Percentiles rank a stretch among this genome's conserved stretches.
phyloP scores from a whole-genome alignment of 2,888 invertebrate genomes.

The Microchrysa polita region DNA sequence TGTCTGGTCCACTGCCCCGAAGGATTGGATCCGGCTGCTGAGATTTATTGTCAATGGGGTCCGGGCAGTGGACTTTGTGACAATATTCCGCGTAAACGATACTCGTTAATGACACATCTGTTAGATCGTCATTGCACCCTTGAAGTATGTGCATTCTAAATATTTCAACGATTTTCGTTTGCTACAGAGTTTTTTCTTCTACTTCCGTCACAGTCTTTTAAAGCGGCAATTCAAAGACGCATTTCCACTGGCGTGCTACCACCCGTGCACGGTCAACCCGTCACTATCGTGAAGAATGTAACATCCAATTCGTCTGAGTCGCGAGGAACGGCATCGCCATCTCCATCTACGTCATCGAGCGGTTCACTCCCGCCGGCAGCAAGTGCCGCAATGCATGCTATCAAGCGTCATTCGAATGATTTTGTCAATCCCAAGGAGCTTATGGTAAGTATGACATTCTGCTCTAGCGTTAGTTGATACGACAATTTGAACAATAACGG shows the following conservation, averaged over 20 bases:
- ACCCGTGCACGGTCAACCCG: constrained; percentile 57
- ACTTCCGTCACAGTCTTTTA: constrained; percentile 54
- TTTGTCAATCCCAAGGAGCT: constrained; percentile 90
- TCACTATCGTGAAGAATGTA: constrained; percentile 62
- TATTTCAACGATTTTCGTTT: background rate
- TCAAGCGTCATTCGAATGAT: constrained; percentile 92
- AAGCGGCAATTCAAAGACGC: constrained; percentile 59
- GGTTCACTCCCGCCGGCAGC: constrained; percentile 68
- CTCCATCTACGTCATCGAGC: constrained; percentile 56
- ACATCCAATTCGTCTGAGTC: constrained; percentile 52
- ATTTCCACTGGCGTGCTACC: constrained; percentile 58
- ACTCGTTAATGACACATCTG: constrained; percentile 96
- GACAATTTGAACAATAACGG: too few species aligned
- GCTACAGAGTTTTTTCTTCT: constrained; percentile 5
- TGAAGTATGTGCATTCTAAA: constrained; percentile 66
- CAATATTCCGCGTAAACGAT: constrained; percentile 85
- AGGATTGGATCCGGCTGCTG: constrained; percentile 69
- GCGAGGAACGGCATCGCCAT: constrained; percentile 55
- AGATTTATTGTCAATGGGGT: constrained; percentile 90
- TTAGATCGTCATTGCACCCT: constrained; percentile 93
- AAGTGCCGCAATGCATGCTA: constrained; percentile 96
- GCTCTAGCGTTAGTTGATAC: too few species aligned
- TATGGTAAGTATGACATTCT: constrained; percentile 68
- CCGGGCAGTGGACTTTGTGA: constrained; percentile 76
- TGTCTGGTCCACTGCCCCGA: constrained; percentile 85